Base-by-base conservation (phyloP, 2,888 invertebrate genomes). In the Bembecia ichneumoniformis region DNA sequence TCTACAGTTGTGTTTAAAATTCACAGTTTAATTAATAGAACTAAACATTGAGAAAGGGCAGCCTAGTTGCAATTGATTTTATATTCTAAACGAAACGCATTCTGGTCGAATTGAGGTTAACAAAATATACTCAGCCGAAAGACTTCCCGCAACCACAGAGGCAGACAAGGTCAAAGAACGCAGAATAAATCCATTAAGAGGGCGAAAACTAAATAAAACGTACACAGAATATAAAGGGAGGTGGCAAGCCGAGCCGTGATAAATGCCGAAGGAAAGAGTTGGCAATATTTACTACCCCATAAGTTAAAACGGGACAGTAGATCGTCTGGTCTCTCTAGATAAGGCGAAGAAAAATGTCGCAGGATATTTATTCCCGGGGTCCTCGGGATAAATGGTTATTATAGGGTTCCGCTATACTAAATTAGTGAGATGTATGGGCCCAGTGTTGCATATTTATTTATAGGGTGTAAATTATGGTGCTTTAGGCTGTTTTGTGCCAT, bases 301-400 rank as follows among this genome's bases (percentile, higher is more conserved):
- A 16, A 50, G 68, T 14, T 49, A 47, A 64, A 74, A 58, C 57
- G 63, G 58, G 72, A 73, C 51, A 58, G 52, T 57, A 54, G 45
- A 62, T 55, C 66, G 82, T 77, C 84, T 86, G 86, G 75, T 66
- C 71, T 71, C 66, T 59, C 58, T 49, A 83, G 86, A 87, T 87
- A 87, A 86, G 78, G 71, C 70, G 62, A 78, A 82, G 86, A 86
- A 87, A 86, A 87, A 87, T 86, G 84, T 83, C 83, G 68, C 72
- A 58, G 71, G 80, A 82, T 84, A 82, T 83, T 81, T 40, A 82
- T 80, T 80, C 71, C 74, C 63, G 67, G 59, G 79, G 78, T 74
- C 66, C 59, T 68, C 58, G 64, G 71, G 70, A 84, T 81, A 80
- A 77, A 84, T 83, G 77, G 82, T 80, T 82, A 80, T 82, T 82